phyloP scores from a whole-genome alignment of 2,797 vertebrate genomes.

The Sebastes matsubarae region DNA sequence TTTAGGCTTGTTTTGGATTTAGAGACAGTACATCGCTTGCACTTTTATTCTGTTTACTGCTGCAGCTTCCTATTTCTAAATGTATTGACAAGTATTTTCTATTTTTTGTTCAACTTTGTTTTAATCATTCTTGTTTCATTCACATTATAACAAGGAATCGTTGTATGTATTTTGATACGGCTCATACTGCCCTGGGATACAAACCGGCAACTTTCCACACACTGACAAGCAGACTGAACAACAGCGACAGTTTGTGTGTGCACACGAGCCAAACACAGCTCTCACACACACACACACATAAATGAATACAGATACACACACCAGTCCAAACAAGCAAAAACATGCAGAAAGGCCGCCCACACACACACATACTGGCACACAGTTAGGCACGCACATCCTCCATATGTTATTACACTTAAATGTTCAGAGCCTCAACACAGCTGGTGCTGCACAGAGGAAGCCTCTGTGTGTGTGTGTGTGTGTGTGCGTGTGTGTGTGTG shows the following conservation, averaged over 20 bases:
- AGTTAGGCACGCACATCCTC: constrained; percentile 43
- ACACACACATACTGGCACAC: constrained; percentile 2
- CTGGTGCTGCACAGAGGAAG: constrained; percentile 56
- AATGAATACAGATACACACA: not conserved
- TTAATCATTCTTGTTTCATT: not conserved
- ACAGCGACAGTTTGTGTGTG: not conserved
- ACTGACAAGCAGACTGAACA: not conserved
- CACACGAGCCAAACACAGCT: not conserved
- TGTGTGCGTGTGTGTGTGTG: constrained; percentile 12
- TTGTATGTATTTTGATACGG: not conserved
- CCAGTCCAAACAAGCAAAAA: constrained; percentile 5
- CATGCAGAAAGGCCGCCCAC: constrained; percentile 22
- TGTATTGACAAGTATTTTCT: not conserved
- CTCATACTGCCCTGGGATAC: not conserved
- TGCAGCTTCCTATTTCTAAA: not conserved
- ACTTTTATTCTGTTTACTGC: not conserved
- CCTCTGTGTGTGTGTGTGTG: constrained; percentile 10
- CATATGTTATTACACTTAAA: constrained; percentile 65
- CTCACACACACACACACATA: not conserved
- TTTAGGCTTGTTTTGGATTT: not conserved
- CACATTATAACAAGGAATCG: not conserved
- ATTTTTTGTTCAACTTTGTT: not conserved
- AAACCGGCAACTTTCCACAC: not conserved
- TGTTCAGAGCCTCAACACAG: constrained; percentile 52
- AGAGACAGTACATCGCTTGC: not conserved